These are phyloP conservation scores for Scaptomyza cyrtandrae DNA, from an alignment of 2,888 invertebrate species.

Conservation along the genomic window DNA sequence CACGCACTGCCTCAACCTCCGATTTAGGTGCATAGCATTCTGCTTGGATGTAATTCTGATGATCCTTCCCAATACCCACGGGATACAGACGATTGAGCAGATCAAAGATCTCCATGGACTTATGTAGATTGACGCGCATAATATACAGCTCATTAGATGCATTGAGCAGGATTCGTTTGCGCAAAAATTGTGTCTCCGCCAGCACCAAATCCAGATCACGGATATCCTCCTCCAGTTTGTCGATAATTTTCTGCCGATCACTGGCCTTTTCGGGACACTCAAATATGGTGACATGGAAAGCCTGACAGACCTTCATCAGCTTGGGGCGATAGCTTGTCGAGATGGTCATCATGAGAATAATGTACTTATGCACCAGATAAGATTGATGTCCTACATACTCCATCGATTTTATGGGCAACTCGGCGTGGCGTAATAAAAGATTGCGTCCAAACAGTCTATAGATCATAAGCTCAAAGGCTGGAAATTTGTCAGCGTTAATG, in stretches of 20 bases:
- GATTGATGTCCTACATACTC: conserved; percentile 84
- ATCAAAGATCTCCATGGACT: conserved; percentile 95
- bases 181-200: conserved; percentile 90
- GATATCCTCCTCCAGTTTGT: conserved; percentile 90
- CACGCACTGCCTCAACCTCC: conserved; percentile 89
- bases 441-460: conserved; percentile 98
- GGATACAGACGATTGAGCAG: conserved; percentile 94
- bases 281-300: conserved; percentile 92
- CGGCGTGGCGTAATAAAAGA: conserved; percentile 95
- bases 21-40: conserved; percentile 93
- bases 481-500: conserved; percentile 94
- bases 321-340: conserved; percentile 91
- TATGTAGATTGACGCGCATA: conserved; percentile 91
- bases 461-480: conserved; percentile 96
- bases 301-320: conserved; percentile 93
- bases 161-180: conserved; percentile 87
- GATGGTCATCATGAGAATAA: conserved; percentile 91
- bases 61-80: conserved; percentile 87
- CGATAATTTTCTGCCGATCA: conserved; percentile 90
- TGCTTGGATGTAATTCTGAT: conserved; percentile 92
- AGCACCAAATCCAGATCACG: conserved; percentile 90
- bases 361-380: conserved; percentile 87
- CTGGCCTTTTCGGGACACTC: conserved; percentile 91
- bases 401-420: conserved; percentile 93
- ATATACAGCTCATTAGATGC: conserved; percentile 83